Conservation (phyloP, 2,113 vertebrate species). For the Lasiurus borealis region DNA sequence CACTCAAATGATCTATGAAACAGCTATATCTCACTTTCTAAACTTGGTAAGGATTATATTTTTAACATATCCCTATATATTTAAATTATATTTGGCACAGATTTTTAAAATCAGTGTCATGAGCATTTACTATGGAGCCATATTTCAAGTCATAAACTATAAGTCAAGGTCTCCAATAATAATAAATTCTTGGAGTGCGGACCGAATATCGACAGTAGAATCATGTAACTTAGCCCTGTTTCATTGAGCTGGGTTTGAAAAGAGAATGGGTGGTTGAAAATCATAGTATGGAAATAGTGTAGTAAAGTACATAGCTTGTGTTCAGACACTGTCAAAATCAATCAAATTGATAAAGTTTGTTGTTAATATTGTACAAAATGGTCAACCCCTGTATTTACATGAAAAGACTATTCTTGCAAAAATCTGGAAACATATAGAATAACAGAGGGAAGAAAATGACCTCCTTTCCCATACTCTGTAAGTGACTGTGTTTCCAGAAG, state of each 20-base stretch:
- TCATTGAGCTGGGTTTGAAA: neutral
- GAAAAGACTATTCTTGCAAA: slow-evolving; percentile 34
- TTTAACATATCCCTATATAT: neutral
- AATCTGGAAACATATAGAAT: slow-evolving; percentile 15
- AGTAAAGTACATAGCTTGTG: neutral
- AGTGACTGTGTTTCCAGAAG: neutral
- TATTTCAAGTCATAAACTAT: slow-evolving; percentile 29
- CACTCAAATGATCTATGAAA: slow-evolving; percentile 26
- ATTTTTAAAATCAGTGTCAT: slow-evolving; percentile 20
- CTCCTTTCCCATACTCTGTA: neutral
- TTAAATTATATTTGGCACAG: neutral
- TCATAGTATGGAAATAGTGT: neutral
- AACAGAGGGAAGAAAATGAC: neutral
- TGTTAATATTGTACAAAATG: slow-evolving; percentile 7
- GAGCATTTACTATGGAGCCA: neutral
- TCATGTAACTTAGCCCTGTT: neutral
- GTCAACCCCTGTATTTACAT: neutral
- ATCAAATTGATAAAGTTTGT: slow-evolving; percentile 18
- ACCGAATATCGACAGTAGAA: neutral
- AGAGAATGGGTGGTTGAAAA: neutral
- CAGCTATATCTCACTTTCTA: neutral
- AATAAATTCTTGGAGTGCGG: neutral
- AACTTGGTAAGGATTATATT: neutral
- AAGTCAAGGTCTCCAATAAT: slow-evolving; percentile 29
- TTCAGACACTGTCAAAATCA: slow-evolving; percentile 46